phyloP scores from a whole-genome alignment of 1,140 invertebrate species.

The Uloborus diversus region DNA sequence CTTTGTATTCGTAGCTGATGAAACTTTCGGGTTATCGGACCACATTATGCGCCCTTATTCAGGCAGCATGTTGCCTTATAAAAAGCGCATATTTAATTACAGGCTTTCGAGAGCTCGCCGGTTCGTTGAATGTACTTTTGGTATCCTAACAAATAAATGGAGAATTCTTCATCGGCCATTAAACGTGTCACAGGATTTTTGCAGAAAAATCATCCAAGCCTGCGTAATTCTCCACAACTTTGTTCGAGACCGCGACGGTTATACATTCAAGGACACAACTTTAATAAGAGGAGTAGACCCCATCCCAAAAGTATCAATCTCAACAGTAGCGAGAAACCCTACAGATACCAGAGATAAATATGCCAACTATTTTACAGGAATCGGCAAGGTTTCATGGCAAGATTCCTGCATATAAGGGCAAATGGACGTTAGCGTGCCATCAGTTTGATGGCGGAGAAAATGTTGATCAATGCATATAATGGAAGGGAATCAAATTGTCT shows the following conservation, averaged over 20 bases:
- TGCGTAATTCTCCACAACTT: background rate
- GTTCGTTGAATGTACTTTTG: slow-evolving; percentile 1
- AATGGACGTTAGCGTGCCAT: no score
- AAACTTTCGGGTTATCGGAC: slow-evolving; percentile 4
- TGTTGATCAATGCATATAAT: no score
- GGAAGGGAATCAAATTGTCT: no score
- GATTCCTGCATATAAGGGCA: no score
- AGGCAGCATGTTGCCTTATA: background rate
- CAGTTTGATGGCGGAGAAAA: no score
- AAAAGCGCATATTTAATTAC: slow-evolving; percentile 3
- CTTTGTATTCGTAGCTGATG: background rate
- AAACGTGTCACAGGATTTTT: background rate
- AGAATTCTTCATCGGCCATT: background rate
- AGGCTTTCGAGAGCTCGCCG: slow-evolving; percentile 5
- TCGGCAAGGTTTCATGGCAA: no score
- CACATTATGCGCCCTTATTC: slow-evolving; percentile 9
- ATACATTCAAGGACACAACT: no score
- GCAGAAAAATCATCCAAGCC: background rate
- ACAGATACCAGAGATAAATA: no score
- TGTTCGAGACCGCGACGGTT: background rate
- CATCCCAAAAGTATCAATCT: no score
- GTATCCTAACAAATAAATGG: slow-evolving; percentile 1
- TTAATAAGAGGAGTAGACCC: no score
- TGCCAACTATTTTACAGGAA: no score
- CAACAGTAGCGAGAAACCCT: no score